Evolutionary conservation across 1,140 invertebrate species (phyloP).

Genomic region (Anthonomus grandis): DNA sequence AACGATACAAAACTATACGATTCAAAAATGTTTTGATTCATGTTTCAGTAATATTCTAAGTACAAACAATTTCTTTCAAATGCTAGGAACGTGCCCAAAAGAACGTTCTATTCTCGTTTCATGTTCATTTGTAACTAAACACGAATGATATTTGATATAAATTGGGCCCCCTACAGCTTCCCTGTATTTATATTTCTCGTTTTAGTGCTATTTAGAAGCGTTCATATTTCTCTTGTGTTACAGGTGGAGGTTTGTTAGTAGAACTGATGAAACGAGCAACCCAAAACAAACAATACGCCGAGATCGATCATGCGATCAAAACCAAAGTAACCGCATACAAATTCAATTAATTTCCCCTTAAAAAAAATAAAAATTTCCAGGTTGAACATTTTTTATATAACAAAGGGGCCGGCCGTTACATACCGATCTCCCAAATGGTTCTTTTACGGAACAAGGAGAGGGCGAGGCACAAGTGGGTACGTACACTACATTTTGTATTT

Average conservation of each 20-base stretch:
- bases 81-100: too few relatives aligned
- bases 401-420: slow-evolving; percentile 82
- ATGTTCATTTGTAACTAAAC: background rate
- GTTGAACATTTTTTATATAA: slow-evolving; percentile 91
- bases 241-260: slow-evolving; percentile 86
- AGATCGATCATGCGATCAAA: slow-evolving; percentile 85
- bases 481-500: slow-evolving; percentile 9
- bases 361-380: slow-evolving; percentile 22
- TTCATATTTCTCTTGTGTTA: background rate
- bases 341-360: background rate
- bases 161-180: too few relatives aligned
- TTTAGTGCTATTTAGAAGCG: background rate
- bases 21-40: too few relatives aligned
- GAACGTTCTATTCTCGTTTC: too few relatives aligned
- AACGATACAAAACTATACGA: too few relatives aligned
- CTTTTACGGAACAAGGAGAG: slow-evolving; percentile 83
- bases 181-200: too few relatives aligned
- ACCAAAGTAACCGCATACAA: slow-evolving; percentile 60
- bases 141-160: too few relatives aligned
- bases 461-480: slow-evolving; percentile 72
- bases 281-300: slow-evolving; percentile 83
- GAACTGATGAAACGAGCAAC: slow-evolving; percentile 90
- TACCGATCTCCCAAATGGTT: slow-evolving; percentile 85
- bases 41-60: too few relatives aligned
- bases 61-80: too few relatives aligned